phyloP scores from a whole-genome alignment of 2,888 invertebrate genomes.

The Vesta saturnalis region DNA sequence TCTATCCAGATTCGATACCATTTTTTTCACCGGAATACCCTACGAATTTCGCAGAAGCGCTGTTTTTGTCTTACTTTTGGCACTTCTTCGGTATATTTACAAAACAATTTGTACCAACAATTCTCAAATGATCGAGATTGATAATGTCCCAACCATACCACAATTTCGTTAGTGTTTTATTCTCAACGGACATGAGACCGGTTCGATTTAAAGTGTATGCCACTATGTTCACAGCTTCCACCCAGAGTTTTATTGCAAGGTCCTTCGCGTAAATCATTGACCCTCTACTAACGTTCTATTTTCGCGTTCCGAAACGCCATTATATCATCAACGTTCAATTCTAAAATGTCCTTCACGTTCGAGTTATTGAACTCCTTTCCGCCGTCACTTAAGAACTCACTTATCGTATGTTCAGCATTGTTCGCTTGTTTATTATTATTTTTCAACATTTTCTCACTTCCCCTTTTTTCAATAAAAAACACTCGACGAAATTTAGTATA shows the following conservation, averaged over 20 bases:
- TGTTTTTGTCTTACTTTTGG: too few relatives aligned
- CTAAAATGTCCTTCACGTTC: conserved; percentile 13
- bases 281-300: conserved; percentile 29
- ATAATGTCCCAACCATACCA: too few relatives aligned
- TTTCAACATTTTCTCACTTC: conserved; percentile 13
- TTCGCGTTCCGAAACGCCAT: conserved; percentile 31
- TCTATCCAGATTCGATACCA: conserved; percentile 28
- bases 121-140: too few relatives aligned
- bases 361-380: conserved; percentile 17
- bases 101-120: conserved; percentile 26
- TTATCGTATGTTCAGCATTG: conserved; percentile 4
- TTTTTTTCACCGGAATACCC: conserved; percentile 33
- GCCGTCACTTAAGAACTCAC: conserved; percentile 10
- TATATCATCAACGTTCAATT: conserved; percentile 32
- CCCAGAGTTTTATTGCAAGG: conserved; percentile 20
- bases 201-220: too few relatives aligned
- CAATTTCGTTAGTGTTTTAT: conserved; percentile 37
- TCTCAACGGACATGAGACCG: too few relatives aligned
- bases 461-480: conserved; percentile 42
- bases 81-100: conserved; percentile 25
- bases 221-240: conserved; percentile 42
- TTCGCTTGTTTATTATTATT: conserved; percentile 7
- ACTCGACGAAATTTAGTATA: conserved; percentile 43
- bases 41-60: too few relatives aligned
- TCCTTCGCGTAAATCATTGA: conserved; percentile 5